Conservation (phyloP, 2,797 vertebrate species). For the Pseudochromis fuscus region DNA sequence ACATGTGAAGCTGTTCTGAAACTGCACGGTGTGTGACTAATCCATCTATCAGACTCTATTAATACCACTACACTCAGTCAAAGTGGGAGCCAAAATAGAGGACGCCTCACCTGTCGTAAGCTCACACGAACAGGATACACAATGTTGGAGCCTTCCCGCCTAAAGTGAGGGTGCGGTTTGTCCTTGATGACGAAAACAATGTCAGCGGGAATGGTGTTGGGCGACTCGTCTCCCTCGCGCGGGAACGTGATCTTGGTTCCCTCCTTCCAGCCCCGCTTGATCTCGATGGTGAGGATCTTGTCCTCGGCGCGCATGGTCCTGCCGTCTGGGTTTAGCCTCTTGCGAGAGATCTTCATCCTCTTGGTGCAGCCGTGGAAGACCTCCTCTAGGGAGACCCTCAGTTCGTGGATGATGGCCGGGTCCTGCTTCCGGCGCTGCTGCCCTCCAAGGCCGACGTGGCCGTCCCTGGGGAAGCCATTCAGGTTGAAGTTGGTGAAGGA, state of each 20-base stretch:
- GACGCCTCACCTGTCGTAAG: conserved; percentile 92
- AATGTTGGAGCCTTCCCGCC: conserved; percentile 96
- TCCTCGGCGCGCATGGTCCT: conserved; percentile 94
- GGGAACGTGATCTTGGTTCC: conserved; percentile 99
- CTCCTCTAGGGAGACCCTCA: conserved; percentile 96
- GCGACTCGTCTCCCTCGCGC: conserved; percentile 95
- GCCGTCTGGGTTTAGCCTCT: conserved; percentile 94
- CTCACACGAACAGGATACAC: conserved; percentile 94
- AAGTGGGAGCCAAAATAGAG: conserved; percentile 39
- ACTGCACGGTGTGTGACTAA: conserved; percentile 57
- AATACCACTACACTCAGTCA: conserved; percentile 35
- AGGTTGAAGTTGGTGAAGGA: conserved; percentile 94
- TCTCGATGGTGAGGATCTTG: conserved; percentile 98
- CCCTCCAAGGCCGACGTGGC: conserved; percentile 89
- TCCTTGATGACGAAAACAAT: conserved; percentile 99
- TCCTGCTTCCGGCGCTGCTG: conserved; percentile 94
- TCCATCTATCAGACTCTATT: conserved; percentile 57
- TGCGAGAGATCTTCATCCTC: conserved; percentile 98
- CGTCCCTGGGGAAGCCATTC: conserved; percentile 96
- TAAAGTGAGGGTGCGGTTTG: conserved; percentile 96
- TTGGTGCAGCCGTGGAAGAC: conserved; percentile 97
- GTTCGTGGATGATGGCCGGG: conserved; percentile 96
- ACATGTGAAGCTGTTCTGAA: conserved; percentile 37
- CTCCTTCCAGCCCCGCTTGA: conserved; percentile 99
- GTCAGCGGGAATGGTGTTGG: conserved; percentile 94